Evolutionary conservation across 2,113 vertebrate genomes (phyloP), one percentile per base, ranked within the genome.

Genomic region (Lota lota): DNA sequence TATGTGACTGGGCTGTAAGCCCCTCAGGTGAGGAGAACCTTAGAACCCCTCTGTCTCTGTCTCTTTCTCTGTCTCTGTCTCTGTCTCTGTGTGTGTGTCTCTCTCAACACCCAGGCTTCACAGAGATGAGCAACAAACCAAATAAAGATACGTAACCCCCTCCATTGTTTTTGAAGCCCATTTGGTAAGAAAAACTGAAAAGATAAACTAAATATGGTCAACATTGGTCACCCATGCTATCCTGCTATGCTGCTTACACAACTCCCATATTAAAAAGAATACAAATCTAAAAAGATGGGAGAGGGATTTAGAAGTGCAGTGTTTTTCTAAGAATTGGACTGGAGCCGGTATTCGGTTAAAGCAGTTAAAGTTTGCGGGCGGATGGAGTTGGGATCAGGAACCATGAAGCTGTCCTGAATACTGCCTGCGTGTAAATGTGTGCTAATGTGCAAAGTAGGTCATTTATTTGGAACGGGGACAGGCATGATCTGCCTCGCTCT

Each of bases 381-480:
- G 69, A 65, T 69, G 66, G 72, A 69, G 69, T 15, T 12, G 17
- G 61, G 40, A 73, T 18, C 69, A 68, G 74, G 74, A 72, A 68
- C 67, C 61, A 81, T 51, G 63, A 80, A 77, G 75, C 75, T 76
- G 74, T 68, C 73, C 66, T 61, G 65, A 73, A 80, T 73, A 78
- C 76, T 60, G 80, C 77, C 79, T 72, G 80, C 83, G 83, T 89
- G 80, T 82, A 84, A 87, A 85, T 86, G 83, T 89, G 89, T 90
- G 86, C 82, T 86, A 88, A 82, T 85, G 82, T 83, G 79, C 84
- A 85, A 90, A 90, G 88, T 90, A 90, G 92, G 89, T 90, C 88
- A 90, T 87, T 90, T 88, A 87, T 91, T 88, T 90, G 86, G 89
- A 92, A 81, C 86, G 33, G 85, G 76, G 74, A 82, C 86, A 83